Percentiles rank a stretch among this genome's conserved stretches.
phyloP scores from a whole-genome alignment of 1,140 invertebrate genomes.

The Chymomyza costata region DNA sequence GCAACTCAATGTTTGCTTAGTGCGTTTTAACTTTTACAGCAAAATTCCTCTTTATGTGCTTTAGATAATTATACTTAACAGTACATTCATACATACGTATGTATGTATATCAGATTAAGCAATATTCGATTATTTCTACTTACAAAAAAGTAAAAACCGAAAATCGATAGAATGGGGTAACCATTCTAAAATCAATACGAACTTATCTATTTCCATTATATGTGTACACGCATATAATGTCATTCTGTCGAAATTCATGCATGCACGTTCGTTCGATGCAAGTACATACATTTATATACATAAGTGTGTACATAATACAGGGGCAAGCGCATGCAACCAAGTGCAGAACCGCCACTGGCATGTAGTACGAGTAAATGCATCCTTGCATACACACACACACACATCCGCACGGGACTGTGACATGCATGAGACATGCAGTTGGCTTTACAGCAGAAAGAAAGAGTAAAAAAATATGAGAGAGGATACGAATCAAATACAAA shows the following conservation, averaged over 20 bases:
- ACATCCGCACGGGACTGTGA: background rate
- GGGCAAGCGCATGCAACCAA: background rate
- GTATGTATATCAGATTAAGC: too few species aligned
- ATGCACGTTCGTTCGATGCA: background rate
- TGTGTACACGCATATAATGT: too few species aligned
- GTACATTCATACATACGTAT: too few species aligned
- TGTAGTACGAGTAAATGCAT: constrained; percentile 51
- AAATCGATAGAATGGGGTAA: too few species aligned
- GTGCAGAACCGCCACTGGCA: constrained; percentile 1
- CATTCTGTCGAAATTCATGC: background rate
- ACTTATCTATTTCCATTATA: too few species aligned
- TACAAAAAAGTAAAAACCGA: too few species aligned
- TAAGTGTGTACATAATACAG: background rate
- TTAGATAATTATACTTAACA: too few species aligned
- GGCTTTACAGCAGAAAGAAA: constrained; percentile 20
- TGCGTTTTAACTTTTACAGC: too few species aligned
- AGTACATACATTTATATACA: background rate
- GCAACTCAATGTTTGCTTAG: too few species aligned
- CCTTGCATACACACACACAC: constrained; percentile 9
- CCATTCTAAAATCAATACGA: too few species aligned
- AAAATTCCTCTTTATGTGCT: too few species aligned
- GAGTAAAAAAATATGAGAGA: background rate
- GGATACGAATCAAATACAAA: constrained; percentile 41
- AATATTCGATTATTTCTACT: too few species aligned
- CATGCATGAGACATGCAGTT: background rate